Evolutionary conservation across 2,888 invertebrate genomes (phyloP).

Genomic region (Creontiades dilutus): DNA sequence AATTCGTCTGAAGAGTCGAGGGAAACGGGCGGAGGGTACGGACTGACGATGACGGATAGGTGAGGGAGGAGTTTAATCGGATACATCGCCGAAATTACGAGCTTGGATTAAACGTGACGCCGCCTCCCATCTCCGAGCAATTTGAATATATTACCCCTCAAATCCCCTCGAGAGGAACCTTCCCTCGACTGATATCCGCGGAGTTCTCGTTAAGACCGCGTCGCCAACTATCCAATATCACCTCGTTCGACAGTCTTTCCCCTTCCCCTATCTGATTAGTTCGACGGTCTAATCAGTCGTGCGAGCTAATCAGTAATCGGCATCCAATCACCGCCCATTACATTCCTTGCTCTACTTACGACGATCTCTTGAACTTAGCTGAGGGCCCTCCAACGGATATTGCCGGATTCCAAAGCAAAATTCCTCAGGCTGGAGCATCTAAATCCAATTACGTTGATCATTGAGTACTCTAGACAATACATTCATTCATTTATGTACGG

Average conservation of each 20-base stretch:
- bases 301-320: constrained; percentile 28
- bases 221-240: constrained; percentile 8
- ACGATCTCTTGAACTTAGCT: background rate
- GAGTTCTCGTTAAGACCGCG: background rate
- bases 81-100: constrained; percentile 23
- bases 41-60: background rate
- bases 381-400: background rate
- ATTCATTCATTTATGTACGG: too few species aligned
- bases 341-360: constrained; percentile 5
- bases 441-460: too few species aligned
- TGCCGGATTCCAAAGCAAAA: background rate
- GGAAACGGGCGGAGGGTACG: background rate
- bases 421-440: too few species aligned
- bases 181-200: background rate
- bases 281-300: background rate
- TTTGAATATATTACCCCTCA: constrained; percentile 21
- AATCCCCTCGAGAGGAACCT: background rate
- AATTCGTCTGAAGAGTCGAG: background rate
- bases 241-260: background rate
- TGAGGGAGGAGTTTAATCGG: background rate
- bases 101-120: constrained; percentile 20
- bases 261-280: background rate
- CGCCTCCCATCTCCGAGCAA: background rate
- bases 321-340: background rate
- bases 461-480: too few species aligned